A percentile compares a stretch with the other conserved stretches of the same genome.
phyloP scores from a whole-genome alignment of 2,797 vertebrate genomes.

The Poeciliopsis turneri region DNA sequence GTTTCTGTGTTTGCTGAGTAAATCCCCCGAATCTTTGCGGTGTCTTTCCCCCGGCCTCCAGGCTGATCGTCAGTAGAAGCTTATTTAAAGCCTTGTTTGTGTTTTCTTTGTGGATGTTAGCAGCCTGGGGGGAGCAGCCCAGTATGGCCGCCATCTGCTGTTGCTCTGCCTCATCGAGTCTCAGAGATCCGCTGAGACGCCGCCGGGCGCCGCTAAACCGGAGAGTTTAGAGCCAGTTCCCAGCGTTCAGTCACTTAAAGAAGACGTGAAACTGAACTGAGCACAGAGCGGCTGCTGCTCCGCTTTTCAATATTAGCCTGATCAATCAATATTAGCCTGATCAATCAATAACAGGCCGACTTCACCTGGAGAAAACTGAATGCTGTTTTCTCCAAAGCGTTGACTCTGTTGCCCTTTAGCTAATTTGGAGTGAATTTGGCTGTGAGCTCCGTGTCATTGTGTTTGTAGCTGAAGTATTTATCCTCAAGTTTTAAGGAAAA shows the following conservation, averaged over 20 bases:
- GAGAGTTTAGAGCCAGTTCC: background rate
- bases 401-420: too few relatives aligned
- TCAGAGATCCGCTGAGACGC: background rate
- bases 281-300: background rate
- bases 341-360: too few relatives aligned
- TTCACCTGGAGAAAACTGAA: too few relatives aligned
- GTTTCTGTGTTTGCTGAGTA: background rate
- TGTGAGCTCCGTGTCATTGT: background rate
- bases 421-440: background rate
- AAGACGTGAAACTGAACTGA: background rate
- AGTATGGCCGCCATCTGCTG: constrained; percentile 24
- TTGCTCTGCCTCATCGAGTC: background rate
- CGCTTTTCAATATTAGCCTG: too few relatives aligned
- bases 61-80: background rate
- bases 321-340: too few relatives aligned
- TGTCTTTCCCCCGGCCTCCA: constrained; percentile 1
- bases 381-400: background rate
- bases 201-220: background rate
- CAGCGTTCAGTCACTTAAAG: background rate
- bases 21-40: background rate
- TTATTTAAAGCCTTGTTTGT: background rate
- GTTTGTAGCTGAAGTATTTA: too few relatives aligned
- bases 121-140: constrained; percentile 21
- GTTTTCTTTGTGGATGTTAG: background rate
- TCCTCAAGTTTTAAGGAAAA: too few relatives aligned